These are phyloP conservation scores for Podarcis muralis DNA, from an alignment of 2,113 vertebrate genomes.

Conservation along the genomic window DNA sequence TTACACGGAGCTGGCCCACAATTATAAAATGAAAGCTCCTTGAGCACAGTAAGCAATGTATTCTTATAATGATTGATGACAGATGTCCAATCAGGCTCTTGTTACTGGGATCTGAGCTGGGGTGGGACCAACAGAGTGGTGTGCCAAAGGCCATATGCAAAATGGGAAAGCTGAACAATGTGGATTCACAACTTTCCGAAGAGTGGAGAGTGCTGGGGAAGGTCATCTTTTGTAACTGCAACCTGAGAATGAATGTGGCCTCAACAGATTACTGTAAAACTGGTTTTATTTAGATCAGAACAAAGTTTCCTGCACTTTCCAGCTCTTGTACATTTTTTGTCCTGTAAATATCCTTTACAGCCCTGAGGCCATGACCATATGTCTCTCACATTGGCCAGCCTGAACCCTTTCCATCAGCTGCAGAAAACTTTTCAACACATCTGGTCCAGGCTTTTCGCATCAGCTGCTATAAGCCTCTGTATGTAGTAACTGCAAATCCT, in stretches of 20 bases:
- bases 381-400: constrained; percentile 37
- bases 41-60: constrained; percentile 39
- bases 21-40: constrained; percentile 63
- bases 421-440: constrained; percentile 58
- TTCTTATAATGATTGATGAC: constrained; percentile 66
- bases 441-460: constrained; percentile 55
- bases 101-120: constrained; percentile 55
- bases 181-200: constrained; percentile 63
- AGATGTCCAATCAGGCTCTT: constrained; percentile 67
- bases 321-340: constrained; percentile 55
- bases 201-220: constrained; percentile 48
- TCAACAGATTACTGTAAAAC: constrained; percentile 62
- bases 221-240: constrained; percentile 38
- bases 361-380: constrained; percentile 50
- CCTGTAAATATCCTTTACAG: constrained; percentile 53
- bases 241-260: constrained; percentile 63
- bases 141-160: constrained; percentile 60
- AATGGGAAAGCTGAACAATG: constrained; percentile 60
- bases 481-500: constrained; percentile 36
- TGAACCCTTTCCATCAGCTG: constrained; percentile 60
- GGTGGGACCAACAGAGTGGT: constrained; percentile 56
- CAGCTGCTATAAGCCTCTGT: constrained; percentile 51
- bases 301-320: constrained; percentile 55
- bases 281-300: constrained; percentile 71
- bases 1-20: constrained; percentile 47